Evolutionary conservation across 1,140 invertebrate species (phyloP).

Genomic region (Planococcus citri): DNA sequence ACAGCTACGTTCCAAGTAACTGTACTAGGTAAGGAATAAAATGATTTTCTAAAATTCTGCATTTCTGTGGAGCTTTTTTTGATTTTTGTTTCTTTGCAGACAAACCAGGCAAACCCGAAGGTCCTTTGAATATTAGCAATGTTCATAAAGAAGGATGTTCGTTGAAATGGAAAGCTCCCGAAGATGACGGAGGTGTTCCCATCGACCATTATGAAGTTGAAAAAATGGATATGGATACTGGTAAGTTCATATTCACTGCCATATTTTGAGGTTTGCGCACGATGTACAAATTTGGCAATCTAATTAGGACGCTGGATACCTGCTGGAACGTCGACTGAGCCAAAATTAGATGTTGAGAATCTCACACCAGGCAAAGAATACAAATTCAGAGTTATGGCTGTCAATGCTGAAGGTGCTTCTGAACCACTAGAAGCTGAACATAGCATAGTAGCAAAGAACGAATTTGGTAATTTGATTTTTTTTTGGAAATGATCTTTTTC

Average conservation of each 20-base stretch:
- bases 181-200: conserved; percentile 80
- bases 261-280: too few species aligned
- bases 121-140: conserved; percentile 79
- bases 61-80: background rate
- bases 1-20: conserved; percentile 78
- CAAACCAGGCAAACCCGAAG: conserved; percentile 79
- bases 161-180: conserved; percentile 85
- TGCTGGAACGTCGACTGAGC: conserved; percentile 61
- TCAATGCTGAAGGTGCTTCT: conserved; percentile 89
- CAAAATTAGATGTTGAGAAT: conserved; percentile 71
- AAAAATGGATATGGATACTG: conserved; percentile 72
- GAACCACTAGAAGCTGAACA: conserved; percentile 80
- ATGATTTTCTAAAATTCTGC: background rate
- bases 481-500: background rate
- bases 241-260: conserved; percentile 28
- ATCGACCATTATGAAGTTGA: conserved; percentile 87
- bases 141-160: conserved; percentile 87
- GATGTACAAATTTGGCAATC: background rate
- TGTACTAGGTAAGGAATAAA: conserved; percentile 53
- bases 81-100: conserved; percentile 36
- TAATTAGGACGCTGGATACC: conserved; percentile 60
- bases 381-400: conserved; percentile 89
- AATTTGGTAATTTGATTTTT: conserved; percentile 57
- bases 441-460: conserved; percentile 92
- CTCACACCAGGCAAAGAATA: conserved; percentile 86